These are phyloP conservation scores for Leptinotarsa texana DNA, from an alignment of 1,140 invertebrate species.

Conservation along the genomic window DNA sequence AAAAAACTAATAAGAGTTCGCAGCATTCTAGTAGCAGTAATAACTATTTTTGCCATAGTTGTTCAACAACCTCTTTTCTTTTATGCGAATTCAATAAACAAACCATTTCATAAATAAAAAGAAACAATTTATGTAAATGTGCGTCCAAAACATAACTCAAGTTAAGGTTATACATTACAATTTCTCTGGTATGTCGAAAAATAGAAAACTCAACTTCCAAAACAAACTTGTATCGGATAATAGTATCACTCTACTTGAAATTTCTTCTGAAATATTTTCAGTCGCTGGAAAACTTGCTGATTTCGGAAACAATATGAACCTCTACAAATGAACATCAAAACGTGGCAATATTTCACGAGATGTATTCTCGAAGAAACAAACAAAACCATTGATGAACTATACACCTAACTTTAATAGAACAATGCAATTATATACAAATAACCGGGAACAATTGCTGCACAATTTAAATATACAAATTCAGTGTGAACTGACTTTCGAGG, in stretches of 20 bases:
- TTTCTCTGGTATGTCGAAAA: background rate
- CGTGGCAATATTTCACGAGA: background rate
- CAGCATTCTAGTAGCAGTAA: too few species aligned
- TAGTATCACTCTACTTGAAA: background rate
- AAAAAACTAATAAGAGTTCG: too few species aligned
- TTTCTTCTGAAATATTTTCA: background rate
- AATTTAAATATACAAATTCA: constrained; percentile 1
- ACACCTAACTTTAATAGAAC: background rate
- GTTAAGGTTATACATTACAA: background rate
- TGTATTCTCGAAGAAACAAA: background rate
- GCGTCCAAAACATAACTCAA: background rate
- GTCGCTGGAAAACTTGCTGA: background rate
- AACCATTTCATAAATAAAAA: too few species aligned
- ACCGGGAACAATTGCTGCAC: background rate
- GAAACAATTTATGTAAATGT: background rate
- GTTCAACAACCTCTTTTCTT: too few species aligned
- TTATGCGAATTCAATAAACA: too few species aligned
- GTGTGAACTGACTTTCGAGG: too few species aligned
- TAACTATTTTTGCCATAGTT: too few species aligned
- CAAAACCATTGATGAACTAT: background rate
- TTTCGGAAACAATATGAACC: background rate
- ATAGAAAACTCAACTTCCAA: background rate
- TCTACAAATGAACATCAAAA: background rate
- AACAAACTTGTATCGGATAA: background rate
- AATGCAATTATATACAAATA: constrained; percentile 1